These are phyloP conservation scores for Chionis minor DNA, from an alignment of 2,113 vertebrate species.

Conservation along the genomic window DNA sequence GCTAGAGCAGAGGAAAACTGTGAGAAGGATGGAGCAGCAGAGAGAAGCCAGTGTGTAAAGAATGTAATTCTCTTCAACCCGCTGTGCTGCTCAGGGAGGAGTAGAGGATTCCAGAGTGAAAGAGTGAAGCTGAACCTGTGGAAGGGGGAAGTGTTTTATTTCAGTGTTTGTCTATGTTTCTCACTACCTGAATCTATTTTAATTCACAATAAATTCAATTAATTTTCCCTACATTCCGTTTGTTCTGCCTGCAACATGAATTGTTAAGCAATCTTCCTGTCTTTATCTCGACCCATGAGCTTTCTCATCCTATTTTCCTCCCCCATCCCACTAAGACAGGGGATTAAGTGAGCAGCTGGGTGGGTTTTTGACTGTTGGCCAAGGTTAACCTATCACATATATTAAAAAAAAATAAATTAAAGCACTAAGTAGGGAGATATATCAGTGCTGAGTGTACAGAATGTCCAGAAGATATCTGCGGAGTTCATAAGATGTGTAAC, in stretches of 20 bases:
- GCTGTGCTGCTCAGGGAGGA: not conserved
- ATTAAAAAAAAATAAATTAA: not conserved
- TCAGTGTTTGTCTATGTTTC: not conserved
- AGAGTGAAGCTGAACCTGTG: not conserved
- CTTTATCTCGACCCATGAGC: not conserved
- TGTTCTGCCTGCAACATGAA: not conserved
- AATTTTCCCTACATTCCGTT: not conserved
- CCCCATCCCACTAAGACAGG: not conserved
- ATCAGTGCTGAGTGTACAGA: not conserved
- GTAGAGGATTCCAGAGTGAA: not conserved
- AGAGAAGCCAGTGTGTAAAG: not conserved
- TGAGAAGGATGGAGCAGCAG: not conserved
- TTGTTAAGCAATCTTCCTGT: not conserved
- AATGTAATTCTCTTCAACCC: rapidly evolving
- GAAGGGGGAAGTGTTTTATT: not conserved
- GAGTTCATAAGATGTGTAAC: not conserved
- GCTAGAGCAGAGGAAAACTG: not conserved
- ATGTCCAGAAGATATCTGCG: not conserved
- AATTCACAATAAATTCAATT: not conserved
- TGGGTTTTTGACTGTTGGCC: not conserved
- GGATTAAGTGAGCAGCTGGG: not conserved
- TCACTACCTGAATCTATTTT: not conserved
- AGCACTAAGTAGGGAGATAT: not conserved
- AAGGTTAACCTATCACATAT: not conserved
- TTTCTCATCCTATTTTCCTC: not conserved